These are phyloP conservation scores for Enoplosus armatus DNA, from an alignment of 2,797 vertebrate species.

Conservation along the genomic window DNA sequence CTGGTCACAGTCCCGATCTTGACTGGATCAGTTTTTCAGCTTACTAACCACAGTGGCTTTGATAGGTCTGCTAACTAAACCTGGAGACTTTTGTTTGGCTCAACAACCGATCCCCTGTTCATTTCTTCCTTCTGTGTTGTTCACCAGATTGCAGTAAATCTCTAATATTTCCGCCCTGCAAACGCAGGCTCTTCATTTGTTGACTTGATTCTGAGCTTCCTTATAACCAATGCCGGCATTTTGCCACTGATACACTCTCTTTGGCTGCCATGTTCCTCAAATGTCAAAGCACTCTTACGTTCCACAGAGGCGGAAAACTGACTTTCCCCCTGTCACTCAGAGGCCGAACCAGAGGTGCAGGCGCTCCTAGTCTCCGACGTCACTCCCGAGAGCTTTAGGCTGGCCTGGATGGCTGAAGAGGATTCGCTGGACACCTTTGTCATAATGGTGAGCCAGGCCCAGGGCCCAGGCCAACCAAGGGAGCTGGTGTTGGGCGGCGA, in stretches of 20 bases:
- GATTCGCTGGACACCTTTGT: conserved; percentile 93
- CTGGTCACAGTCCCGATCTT: neutral
- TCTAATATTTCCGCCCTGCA: conserved; percentile 23
- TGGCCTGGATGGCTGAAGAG: conserved; percentile 94
- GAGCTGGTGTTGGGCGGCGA: conserved; percentile 89
- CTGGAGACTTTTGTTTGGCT: neutral
- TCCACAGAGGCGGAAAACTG: conserved; percentile 61
- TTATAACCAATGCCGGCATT: conserved; percentile 27
- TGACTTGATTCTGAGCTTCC: conserved; percentile 2
- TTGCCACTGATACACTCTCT: conserved; percentile 13
- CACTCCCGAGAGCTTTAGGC: conserved; percentile 89
- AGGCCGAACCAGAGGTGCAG: conserved; percentile 93
- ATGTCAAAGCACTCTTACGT: conserved; percentile 63
- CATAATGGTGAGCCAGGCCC: conserved; percentile 89
- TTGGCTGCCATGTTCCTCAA: conserved; percentile 44
- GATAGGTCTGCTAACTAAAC: conserved; percentile 77
- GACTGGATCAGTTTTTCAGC: neutral
- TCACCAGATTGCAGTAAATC: neutral
- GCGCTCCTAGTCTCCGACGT: conserved; percentile 90
- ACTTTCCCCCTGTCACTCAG: conserved; percentile 84
- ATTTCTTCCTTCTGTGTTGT: neutral
- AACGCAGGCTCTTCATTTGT: conserved; percentile 8
- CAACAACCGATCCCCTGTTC: neutral
- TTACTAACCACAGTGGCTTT: conserved; percentile 79
- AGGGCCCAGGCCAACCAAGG: conserved; percentile 82